Percentiles rank a stretch among this genome's conserved stretches.
phyloP scores from a whole-genome alignment of 2,888 invertebrate species.

The Therioaphis trifolii region DNA sequence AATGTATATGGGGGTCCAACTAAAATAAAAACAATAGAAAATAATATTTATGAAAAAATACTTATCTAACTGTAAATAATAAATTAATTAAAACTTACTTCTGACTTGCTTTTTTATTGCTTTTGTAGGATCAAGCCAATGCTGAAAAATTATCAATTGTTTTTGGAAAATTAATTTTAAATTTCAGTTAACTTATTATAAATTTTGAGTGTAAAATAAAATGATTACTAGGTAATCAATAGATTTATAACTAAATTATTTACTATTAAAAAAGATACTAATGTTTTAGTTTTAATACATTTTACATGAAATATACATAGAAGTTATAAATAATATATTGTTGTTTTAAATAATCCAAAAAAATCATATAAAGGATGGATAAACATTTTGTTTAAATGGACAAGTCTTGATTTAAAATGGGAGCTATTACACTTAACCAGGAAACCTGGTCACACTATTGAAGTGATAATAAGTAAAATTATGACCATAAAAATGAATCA shows the following conservation, averaged over 20 bases:
- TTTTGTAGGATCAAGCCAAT: slow-evolving; percentile 99
- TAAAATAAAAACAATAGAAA: slow-evolving; percentile 69
- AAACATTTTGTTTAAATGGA: too few species aligned
- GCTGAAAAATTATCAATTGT: slow-evolving; percentile 71
- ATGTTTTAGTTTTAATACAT: too few species aligned
- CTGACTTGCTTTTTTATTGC: slow-evolving; percentile 98
- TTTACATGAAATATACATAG: too few species aligned
- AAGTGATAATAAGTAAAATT: too few species aligned
- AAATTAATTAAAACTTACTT: slow-evolving; percentile 74
- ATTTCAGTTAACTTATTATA: not conserved
- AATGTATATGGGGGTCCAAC: slow-evolving; percentile 98
- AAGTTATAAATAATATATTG: too few species aligned
- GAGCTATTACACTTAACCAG: too few species aligned
- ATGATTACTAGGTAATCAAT: not conserved
- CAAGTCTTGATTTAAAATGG: too few species aligned
- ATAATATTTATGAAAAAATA: not conserved
- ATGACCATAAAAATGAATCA: too few species aligned
- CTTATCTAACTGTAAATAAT: not conserved
- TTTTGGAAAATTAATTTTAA: slow-evolving; percentile 11
- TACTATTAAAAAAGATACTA: too few species aligned
- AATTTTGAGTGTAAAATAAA: not conserved
- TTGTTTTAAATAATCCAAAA: too few species aligned
- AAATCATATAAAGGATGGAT: too few species aligned
- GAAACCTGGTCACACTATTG: too few species aligned
- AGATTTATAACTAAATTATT: not conserved